Percentiles rank a stretch among this genome's conserved stretches.
Evolutionary conservation across 2,888 invertebrate genomes (phyloP).

Genomic region (Acanthoscelides obtectus): DNA sequence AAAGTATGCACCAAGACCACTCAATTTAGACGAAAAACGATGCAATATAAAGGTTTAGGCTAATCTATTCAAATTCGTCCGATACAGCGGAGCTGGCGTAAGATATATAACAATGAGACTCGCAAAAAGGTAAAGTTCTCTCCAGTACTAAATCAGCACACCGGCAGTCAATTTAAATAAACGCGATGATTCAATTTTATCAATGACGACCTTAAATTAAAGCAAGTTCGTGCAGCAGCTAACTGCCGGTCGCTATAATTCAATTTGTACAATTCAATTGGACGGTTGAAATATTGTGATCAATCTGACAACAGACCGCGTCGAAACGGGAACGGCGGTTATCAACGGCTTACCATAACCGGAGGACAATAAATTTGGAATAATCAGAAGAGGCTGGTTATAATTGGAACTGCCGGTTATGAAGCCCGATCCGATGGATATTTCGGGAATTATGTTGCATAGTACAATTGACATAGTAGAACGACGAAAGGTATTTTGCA

Average conservation of each 20-base stretch:
- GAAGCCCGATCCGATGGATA: not conserved
- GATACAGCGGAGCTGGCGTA: too few relatives aligned
- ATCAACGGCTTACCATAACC: not conserved
- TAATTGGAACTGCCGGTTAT: not conserved
- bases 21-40: too few relatives aligned
- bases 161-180: not conserved
- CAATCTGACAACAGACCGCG: not conserved
- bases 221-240: not conserved
- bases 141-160: not conserved
- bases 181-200: not conserved
- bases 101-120: too few relatives aligned
- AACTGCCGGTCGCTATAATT: not conserved
- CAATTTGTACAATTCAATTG: not conserved
- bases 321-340: not conserved
- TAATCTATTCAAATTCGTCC: too few relatives aligned
- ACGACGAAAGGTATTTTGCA: too few relatives aligned
- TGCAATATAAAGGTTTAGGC: too few relatives aligned
- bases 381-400: not conserved
- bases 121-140: too few relatives aligned
- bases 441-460: not conserved
- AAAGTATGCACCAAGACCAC: too few relatives aligned
- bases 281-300: not conserved
- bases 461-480: too few relatives aligned
- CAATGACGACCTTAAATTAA: not conserved
- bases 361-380: not conserved